Conservation (phyloP, 2,113 vertebrate species). For the Mormyrus iriodes region DNA sequence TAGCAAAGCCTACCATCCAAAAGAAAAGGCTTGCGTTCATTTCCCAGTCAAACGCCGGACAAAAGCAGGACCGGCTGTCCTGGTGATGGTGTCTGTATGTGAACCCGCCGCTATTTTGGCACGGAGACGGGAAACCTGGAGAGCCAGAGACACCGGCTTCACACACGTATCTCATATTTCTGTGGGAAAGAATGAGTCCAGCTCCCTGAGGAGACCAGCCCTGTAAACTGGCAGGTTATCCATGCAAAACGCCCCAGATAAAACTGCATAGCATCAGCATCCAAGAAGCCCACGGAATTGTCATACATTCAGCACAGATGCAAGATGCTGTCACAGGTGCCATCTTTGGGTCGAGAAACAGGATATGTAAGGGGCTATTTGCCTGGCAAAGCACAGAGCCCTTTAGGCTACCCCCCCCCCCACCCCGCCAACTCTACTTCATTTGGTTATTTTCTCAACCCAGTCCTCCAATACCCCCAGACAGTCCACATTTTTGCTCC, state of each 20-base stretch:
- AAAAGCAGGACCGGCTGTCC: too few relatives aligned
- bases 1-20: not conserved
- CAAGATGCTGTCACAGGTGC: not conserved
- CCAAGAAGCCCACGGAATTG: not conserved
- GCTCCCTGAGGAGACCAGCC: not conserved
- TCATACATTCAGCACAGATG: not conserved
- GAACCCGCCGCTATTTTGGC: not conserved
- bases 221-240: not conserved
- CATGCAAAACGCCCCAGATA: slow-evolving; percentile 5
- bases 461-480: not conserved
- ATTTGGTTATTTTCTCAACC: not conserved
- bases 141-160: not conserved
- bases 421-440: not conserved
- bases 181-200: not conserved
- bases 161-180: not conserved
- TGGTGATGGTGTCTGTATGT: not conserved
- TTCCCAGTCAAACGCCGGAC: not conserved
- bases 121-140: not conserved
- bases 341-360: not conserved
- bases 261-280: not conserved
- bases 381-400: not conserved
- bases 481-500: not conserved
- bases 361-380: too few relatives aligned
- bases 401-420: too few relatives aligned
- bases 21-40: not conserved